These are phyloP conservation scores for Hydraecia micacea DNA, from an alignment of 2,888 invertebrate species.

Conservation along the genomic window DNA sequence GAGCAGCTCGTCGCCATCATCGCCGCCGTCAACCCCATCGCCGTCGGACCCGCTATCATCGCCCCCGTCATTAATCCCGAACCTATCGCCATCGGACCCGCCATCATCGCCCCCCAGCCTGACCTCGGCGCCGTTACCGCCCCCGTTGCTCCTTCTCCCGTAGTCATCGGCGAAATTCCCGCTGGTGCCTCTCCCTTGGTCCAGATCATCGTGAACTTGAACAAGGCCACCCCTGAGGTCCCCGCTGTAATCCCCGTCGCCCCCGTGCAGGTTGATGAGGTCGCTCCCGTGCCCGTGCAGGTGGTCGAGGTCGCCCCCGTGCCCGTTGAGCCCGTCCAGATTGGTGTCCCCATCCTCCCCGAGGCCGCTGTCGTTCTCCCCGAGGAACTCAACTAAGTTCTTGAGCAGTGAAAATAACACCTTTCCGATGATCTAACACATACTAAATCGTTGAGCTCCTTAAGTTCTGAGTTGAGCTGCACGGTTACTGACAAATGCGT, in stretches of 20 bases:
- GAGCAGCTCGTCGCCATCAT: slow-evolving; percentile 71
- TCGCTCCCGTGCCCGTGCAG: slow-evolving; percentile 18
- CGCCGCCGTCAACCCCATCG: slow-evolving; percentile 58
- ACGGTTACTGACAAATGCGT: no score
- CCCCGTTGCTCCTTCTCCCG: slow-evolving; percentile 46
- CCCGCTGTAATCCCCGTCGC: slow-evolving; percentile 40
- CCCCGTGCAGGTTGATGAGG: slow-evolving; percentile 2
- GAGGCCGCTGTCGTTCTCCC: slow-evolving; percentile 66
- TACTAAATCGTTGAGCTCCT: no score
- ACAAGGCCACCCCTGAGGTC: slow-evolving; percentile 52
- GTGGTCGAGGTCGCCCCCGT: slow-evolving; percentile 49
- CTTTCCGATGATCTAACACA: slow-evolving; percentile 18
- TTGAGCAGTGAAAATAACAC: slow-evolving; percentile 10
- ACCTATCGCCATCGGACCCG: slow-evolving; percentile 61
- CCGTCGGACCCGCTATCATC: slow-evolving; percentile 64
- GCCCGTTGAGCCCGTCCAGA: slow-evolving; percentile 63
- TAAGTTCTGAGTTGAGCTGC: no score
- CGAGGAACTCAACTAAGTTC: slow-evolving; percentile 67
- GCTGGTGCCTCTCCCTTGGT: slow-evolving; percentile 64
- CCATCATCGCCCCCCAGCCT: slow-evolving; percentile 56
- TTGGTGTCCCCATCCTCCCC: slow-evolving; percentile 63
- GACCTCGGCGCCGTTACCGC: background rate
- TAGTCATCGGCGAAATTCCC: slow-evolving; percentile 50
- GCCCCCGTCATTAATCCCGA: slow-evolving; percentile 46
- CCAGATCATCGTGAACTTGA: slow-evolving; percentile 74